Percentiles rank a stretch among this genome's conserved stretches.
Evolutionary conservation across 2,888 invertebrate genomes (phyloP).

Genomic region (Leucoma salicis): DNA sequence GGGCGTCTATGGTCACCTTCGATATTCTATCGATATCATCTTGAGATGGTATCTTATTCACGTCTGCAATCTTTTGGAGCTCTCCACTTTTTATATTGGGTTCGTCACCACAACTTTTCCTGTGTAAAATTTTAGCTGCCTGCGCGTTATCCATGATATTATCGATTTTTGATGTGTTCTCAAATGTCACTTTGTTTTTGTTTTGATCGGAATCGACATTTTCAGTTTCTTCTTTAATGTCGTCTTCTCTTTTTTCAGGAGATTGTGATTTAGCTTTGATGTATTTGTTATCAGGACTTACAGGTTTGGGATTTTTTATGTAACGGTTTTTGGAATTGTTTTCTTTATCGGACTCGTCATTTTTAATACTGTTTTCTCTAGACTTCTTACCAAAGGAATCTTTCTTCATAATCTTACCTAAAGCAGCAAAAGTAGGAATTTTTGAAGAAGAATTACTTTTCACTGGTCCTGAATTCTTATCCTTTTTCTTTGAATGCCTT

Average conservation of each 20-base stretch:
- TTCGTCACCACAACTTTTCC: conserved; percentile 77
- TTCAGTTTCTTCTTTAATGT: conserved; percentile 54
- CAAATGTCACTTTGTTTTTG: conserved; percentile 27
- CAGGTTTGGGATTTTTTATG: conserved; percentile 64
- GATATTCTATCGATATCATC: conserved; percentile 94
- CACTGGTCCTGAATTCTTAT: conserved; percentile 53
- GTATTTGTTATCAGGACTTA: conserved; percentile 66
- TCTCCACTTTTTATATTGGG: conserved; percentile 55
- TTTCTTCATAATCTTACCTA: conserved; percentile 77
- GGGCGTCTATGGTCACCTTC: conserved; percentile 92
- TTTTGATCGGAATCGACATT: conserved; percentile 24
- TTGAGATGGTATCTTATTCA: conserved; percentile 86
- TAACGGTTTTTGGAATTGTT: conserved; percentile 57
- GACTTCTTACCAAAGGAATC: conserved; percentile 68
- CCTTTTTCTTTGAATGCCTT: conserved; percentile 69
- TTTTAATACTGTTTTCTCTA: conserved; percentile 51
- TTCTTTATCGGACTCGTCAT: conserved; percentile 45
- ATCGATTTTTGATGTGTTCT: conserved; percentile 20
- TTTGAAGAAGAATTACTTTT: conserved; percentile 75
- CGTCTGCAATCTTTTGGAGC: conserved; percentile 59
- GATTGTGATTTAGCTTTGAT: conserved; percentile 68
- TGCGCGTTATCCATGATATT: conserved; percentile 15
- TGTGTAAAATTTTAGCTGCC: conserved; percentile 48
- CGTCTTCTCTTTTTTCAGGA: conserved; percentile 60
- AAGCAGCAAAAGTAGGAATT: conserved; percentile 74